These are phyloP conservation scores for Picus viridis DNA, from an alignment of 2,797 vertebrate genomes.

Conservation along the genomic window DNA sequence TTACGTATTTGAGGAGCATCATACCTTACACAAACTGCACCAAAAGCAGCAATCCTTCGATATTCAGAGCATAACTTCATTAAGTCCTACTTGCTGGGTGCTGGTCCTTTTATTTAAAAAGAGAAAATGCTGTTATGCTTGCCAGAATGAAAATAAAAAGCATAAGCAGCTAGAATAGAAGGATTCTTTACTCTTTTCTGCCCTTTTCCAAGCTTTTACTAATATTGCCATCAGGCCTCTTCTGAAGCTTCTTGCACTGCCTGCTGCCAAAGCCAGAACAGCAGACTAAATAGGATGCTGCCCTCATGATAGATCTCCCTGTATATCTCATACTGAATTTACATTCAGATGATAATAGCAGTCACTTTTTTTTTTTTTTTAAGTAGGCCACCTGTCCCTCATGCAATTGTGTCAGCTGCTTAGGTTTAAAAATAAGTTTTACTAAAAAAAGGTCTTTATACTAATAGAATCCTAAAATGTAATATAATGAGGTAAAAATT, in stretches of 20 bases:
- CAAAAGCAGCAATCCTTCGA: not conserved
- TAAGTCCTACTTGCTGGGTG: not conserved
- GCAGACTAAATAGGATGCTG: not conserved
- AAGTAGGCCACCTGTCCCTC: slow-evolving; percentile 57
- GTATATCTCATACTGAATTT: not conserved
- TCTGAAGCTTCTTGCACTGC: not conserved
- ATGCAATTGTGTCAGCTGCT: slow-evolving; percentile 43
- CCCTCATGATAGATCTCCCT: not conserved
- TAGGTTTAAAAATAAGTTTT: slow-evolving; percentile 56
- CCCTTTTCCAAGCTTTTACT: not conserved
- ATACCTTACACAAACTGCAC: not conserved
- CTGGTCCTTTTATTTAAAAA: not conserved
- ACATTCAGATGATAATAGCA: not conserved
- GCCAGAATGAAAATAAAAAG: not conserved
- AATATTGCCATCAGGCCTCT: not conserved
- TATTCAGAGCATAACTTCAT: not conserved
- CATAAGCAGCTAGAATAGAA: not conserved
- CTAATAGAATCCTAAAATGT: slow-evolving; percentile 19
- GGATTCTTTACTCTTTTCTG: not conserved
- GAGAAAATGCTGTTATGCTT: not conserved
- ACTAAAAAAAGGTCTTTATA: not conserved
- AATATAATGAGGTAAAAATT: slow-evolving; percentile 15
- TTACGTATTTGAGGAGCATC: not conserved
- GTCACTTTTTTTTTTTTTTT: not conserved
- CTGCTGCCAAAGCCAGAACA: not conserved